Conservation (phyloP, 2,888 invertebrate genomes). For the Erpobdella octoculata region DNA sequence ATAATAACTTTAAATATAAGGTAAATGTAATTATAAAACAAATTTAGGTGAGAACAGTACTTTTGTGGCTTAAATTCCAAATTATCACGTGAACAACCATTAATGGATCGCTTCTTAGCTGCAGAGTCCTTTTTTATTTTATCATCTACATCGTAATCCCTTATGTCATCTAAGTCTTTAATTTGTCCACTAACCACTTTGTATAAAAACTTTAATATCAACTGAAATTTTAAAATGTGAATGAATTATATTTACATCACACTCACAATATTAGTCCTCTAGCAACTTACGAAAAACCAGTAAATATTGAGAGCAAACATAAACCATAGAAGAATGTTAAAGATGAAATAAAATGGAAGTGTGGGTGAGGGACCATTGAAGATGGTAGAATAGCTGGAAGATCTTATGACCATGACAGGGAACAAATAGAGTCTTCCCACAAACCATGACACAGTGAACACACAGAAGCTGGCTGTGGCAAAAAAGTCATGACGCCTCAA, state of each 20-base stretch:
- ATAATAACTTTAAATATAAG: too few species aligned
- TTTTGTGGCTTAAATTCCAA: neutral
- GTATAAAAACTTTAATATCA: conserved; percentile 45
- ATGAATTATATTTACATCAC: neutral
- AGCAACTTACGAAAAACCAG: conserved; percentile 48
- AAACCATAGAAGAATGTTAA: conserved; percentile 46
- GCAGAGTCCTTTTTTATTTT: conserved; percentile 21
- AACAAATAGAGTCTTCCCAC: conserved; percentile 48
- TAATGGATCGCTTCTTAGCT: neutral
- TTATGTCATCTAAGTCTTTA: conserved; percentile 47
- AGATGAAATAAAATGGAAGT: conserved; percentile 43
- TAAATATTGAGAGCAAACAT: conserved; percentile 47
- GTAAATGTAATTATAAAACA: too few species aligned
- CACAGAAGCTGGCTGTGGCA: conserved; percentile 38
- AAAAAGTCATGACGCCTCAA: conserved; percentile 37
- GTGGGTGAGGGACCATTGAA: conserved; percentile 24
- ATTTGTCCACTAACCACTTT: conserved; percentile 49
- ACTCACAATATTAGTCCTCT: neutral
- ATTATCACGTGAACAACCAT: neutral
- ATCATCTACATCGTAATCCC: conserved; percentile 44
- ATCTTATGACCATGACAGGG: conserved; percentile 47
- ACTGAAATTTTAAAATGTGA: conserved; percentile 37
- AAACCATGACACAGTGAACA: conserved; percentile 40
- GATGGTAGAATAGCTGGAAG: conserved; percentile 40
- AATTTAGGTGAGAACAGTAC: neutral